Evolutionary conservation across 1,140 invertebrate species (phyloP).

Genomic region (Forficula auricularia): DNA sequence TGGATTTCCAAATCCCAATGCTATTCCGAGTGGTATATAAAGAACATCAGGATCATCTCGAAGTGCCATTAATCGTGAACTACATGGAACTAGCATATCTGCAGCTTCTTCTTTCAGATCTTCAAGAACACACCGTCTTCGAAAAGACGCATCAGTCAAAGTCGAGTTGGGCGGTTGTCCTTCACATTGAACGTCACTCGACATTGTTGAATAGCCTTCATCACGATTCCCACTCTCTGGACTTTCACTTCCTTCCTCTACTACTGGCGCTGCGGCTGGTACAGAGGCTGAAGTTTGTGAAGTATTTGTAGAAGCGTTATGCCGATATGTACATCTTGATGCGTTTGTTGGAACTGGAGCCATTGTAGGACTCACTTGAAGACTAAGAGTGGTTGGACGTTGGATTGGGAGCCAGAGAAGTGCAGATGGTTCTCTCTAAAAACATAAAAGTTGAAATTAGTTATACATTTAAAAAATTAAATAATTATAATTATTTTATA

Average conservation of each 20-base stretch:
- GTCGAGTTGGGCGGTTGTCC: constrained; percentile 12
- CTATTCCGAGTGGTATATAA: constrained; percentile 46
- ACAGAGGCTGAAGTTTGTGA: neutral
- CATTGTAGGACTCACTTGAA: no score
- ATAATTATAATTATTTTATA: no score
- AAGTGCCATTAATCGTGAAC: constrained; percentile 12
- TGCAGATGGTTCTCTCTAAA: no score
- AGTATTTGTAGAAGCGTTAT: neutral
- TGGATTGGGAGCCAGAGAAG: constrained; percentile 39
- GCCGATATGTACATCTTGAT: neutral
- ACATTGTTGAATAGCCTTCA: constrained; percentile 80
- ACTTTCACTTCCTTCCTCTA: constrained; percentile 41
- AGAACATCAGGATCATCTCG: constrained; percentile 40
- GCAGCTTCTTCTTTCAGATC: constrained; percentile 52
- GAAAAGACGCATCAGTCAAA: neutral
- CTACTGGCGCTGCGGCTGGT: constrained; percentile 20
- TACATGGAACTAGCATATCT: constrained; percentile 2
- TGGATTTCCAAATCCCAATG: constrained; percentile 37
- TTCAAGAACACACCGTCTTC: constrained; percentile 30
- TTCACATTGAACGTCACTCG: constrained; percentile 63
- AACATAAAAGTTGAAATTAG: no score
- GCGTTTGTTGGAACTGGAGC: no score
- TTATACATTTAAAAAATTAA: no score
- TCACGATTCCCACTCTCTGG: constrained; percentile 58
- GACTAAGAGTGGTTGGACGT: constrained; percentile 36